Evolutionary conservation across 2,113 vertebrate genomes (phyloP).

Genomic region (Sula dactylatra): DNA sequence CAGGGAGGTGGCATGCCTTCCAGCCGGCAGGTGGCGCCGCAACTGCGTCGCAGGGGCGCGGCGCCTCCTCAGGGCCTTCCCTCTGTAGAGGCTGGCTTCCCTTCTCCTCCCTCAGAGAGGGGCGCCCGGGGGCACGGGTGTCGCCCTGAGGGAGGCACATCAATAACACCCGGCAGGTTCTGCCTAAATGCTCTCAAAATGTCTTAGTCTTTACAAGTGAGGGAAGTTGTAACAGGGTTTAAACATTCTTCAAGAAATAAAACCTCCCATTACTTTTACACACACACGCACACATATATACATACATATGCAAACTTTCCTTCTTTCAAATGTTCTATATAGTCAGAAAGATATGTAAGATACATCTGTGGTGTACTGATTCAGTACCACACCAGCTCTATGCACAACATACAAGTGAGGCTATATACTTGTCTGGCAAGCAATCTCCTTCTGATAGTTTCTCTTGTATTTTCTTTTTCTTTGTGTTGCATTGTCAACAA

Average conservation of each 20-base stretch:
- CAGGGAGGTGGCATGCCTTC: neutral
- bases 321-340: neutral
- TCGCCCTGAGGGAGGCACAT: neutral
- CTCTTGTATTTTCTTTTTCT: neutral
- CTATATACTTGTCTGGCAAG: neutral
- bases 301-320: neutral
- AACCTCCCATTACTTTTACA: neutral
- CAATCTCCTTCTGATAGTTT: neutral
- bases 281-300: neutral
- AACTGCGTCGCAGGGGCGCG: neutral
- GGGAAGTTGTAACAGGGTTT: neutral
- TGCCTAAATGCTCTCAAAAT: neutral
- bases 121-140: neutral
- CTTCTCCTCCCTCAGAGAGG: neutral
- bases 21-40: neutral
- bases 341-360: neutral
- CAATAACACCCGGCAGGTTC: neutral
- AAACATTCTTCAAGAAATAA: neutral
- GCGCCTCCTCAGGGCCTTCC: neutral
- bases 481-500: neutral
- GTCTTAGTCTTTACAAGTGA: neutral
- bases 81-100: neutral
- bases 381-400: neutral
- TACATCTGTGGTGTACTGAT: neutral
- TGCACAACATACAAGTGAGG: neutral